Conservation (phyloP, 2,113 vertebrate genomes). For the Oxyruncus cristatus region DNA sequence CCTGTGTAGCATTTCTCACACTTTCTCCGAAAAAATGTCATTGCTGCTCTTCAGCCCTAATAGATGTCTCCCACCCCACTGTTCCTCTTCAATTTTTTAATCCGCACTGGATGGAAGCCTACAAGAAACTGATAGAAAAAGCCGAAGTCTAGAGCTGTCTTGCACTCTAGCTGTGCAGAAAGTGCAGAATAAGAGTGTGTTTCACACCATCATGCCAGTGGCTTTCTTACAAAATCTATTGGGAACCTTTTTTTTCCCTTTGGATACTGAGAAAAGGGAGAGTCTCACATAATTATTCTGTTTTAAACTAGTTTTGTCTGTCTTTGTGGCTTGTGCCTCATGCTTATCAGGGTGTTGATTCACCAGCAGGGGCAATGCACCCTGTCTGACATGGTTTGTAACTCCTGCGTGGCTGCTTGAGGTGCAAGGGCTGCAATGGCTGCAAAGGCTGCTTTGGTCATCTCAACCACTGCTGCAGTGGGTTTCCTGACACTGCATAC, state of each 20-base stretch:
- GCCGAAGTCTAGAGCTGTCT: not conserved
- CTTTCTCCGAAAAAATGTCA: not conserved
- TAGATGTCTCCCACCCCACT: not conserved
- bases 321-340: not conserved
- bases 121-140: not conserved
- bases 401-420: fast-evolving
- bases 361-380: not conserved
- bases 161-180: not conserved
- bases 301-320: not conserved
- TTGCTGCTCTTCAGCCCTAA: not conserved
- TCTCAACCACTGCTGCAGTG: not conserved
- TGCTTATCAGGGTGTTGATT: not conserved
- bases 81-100: not conserved
- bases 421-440: not conserved
- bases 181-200: not conserved
- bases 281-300: not conserved
- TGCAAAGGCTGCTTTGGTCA: not conserved
- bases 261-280: not conserved
- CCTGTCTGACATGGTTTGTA: not conserved
- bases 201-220: not conserved
- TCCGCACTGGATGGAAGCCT: not conserved
- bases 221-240: not conserved
- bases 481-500: not conserved
- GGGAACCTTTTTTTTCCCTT: not conserved
- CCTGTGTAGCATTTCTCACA: not conserved